Conservation (phyloP, 1,140 invertebrate species). For the Lucilia sericata region DNA sequence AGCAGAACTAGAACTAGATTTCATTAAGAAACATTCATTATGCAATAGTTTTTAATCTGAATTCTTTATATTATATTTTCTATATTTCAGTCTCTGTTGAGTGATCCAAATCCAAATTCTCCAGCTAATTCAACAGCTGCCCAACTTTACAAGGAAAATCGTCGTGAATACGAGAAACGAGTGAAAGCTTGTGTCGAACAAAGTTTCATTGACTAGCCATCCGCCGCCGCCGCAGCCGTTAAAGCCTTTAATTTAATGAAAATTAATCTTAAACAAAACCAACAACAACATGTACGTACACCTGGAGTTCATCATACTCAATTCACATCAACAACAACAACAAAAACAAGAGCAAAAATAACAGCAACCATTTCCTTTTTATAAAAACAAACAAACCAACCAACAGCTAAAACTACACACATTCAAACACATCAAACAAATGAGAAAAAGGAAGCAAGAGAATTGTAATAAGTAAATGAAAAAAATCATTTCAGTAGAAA, state of each 20-base stretch:
- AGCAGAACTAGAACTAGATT: too few species aligned
- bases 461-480: neutral
- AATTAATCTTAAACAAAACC: constrained; percentile 42
- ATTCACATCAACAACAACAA: constrained; percentile 42
- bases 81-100: constrained; percentile 86
- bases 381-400: constrained; percentile 37
- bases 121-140: constrained; percentile 96
- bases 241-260: constrained; percentile 42
- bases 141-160: constrained; percentile 95
- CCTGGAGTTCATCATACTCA: constrained; percentile 48
- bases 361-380: constrained; percentile 45
- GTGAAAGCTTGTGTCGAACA: constrained; percentile 97
- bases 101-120: constrained; percentile 97
- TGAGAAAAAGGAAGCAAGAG: constrained; percentile 58
- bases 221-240: constrained; percentile 51
- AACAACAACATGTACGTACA: constrained; percentile 40
- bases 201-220: constrained; percentile 91
- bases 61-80: constrained; percentile 56
- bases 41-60: neutral
- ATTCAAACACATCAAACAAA: constrained; percentile 52
- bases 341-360: constrained; percentile 47
- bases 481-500: constrained; percentile 13
- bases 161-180: constrained; percentile 95
- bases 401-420: constrained; percentile 52
- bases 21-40: too few species aligned